phyloP scores from a whole-genome alignment of 92 coral and sea anemone genomes.

The Actinostola sp. region DNA sequence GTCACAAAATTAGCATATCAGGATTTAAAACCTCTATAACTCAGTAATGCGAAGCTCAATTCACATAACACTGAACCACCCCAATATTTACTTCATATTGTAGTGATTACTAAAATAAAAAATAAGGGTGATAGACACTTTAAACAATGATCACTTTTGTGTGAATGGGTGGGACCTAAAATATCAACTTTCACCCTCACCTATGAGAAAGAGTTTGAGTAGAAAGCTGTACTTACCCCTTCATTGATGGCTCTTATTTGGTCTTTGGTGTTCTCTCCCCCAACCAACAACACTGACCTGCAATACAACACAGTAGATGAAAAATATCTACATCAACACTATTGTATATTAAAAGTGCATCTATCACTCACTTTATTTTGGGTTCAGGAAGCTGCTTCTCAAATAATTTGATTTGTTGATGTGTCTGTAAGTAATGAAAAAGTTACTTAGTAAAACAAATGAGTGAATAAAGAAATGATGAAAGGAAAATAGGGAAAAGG shows the following conservation, averaged over 20 bases:
- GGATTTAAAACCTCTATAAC: too few relatives aligned
- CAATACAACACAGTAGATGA: background rate
- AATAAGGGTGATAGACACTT: too few relatives aligned
- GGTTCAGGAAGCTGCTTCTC: conserved; percentile 86
- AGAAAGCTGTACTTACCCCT: conserved; percentile 60
- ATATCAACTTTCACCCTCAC: too few relatives aligned
- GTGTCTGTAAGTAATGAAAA: conserved; percentile 57
- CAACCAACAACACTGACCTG: conserved; percentile 91
- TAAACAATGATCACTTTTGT: too few relatives aligned
- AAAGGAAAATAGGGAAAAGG: background rate
- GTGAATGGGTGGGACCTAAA: too few relatives aligned
- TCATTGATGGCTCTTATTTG: conserved; percentile 87
- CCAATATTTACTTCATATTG: too few relatives aligned
- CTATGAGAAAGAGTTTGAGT: too few relatives aligned
- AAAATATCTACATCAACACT: background rate
- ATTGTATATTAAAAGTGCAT: background rate
- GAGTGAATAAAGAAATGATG: too few relatives aligned
- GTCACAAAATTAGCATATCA: too few relatives aligned
- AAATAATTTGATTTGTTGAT: conserved; percentile 77
- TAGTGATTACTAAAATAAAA: too few relatives aligned
- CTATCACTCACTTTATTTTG: conserved; percentile 75
- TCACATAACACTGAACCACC: too few relatives aligned
- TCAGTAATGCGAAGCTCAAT: too few relatives aligned
- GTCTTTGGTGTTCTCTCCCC: conserved; percentile 90
- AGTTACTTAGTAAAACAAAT: background rate